phyloP scores from a whole-genome alignment of 2,888 invertebrate genomes.

The Dendrolimus houi region DNA sequence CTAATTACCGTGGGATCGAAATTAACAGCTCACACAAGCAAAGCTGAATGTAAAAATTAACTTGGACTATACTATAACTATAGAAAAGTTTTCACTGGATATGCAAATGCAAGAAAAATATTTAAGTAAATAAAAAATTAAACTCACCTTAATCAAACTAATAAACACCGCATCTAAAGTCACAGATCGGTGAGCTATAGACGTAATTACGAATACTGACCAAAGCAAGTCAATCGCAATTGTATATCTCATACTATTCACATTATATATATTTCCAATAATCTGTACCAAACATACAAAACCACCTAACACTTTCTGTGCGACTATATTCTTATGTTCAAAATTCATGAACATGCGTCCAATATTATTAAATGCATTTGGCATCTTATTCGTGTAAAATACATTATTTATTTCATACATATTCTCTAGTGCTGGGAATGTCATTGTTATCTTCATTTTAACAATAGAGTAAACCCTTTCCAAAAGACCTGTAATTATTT shows the following conservation, averaged over 20 bases:
- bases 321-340: conserved; percentile 37
- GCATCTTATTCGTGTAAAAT: conserved; percentile 28
- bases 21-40: too few species aligned
- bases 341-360: conserved; percentile 16
- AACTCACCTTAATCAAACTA: conserved; percentile 54
- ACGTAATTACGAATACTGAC: conserved; percentile 48
- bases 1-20: too few species aligned
- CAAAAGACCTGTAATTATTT: conserved; percentile 40
- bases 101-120: too few species aligned
- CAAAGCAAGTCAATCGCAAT: conserved; percentile 56
- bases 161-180: conserved; percentile 34
- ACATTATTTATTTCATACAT: conserved; percentile 38
- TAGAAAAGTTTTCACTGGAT: too few species aligned
- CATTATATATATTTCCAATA: conserved; percentile 52
- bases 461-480: conserved; percentile 53
- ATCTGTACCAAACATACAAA: conserved; percentile 59
- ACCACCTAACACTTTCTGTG: conserved; percentile 50
- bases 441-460: conserved; percentile 54
- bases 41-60: too few species aligned
- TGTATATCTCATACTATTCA: conserved; percentile 46
- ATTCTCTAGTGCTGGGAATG: conserved; percentile 60
- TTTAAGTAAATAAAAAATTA: too few species aligned
- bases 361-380: conserved; percentile 32
- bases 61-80: too few species aligned
- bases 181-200: conserved; percentile 34